Evolutionary conservation across 2,888 invertebrate species (phyloP).

Genomic region (Tineola bisselliella): DNA sequence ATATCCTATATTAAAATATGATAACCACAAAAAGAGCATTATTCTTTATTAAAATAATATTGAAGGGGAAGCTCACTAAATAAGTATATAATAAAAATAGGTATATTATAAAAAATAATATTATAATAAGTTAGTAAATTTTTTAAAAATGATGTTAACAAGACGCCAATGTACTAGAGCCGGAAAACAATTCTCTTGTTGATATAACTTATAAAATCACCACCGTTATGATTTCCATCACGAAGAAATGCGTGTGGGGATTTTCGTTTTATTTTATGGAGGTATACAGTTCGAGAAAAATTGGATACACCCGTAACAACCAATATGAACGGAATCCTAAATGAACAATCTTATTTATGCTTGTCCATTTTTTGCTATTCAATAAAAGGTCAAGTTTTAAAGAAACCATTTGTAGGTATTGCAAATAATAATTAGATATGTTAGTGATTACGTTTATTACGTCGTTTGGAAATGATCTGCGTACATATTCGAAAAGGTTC

Average conservation of each 20-base stretch:
- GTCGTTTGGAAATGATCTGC: not conserved
- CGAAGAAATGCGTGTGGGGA: not conserved
- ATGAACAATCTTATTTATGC: not conserved
- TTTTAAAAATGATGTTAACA: no score
- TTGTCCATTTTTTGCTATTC: no score
- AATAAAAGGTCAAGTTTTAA: no score
- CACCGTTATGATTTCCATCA: not conserved
- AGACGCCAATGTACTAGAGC: not conserved
- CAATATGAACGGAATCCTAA: not conserved
- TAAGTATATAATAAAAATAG: no score
- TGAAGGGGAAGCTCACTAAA: no score
- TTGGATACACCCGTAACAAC: not conserved
- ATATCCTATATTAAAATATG: no score
- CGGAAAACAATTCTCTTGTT: not conserved
- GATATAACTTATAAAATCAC: slow-evolving; percentile 1
- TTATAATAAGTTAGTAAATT: no score
- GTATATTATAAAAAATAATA: no score
- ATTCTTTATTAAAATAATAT: no score
- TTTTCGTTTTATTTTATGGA: slow-evolving; percentile 2
- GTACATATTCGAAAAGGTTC: slow-evolving; percentile 57
- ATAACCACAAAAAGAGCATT: no score
- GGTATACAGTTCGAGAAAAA: not conserved
- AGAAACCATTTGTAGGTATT: no score
- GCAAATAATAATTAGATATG: no score
- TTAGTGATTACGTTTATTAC: not conserved